A percentile compares a stretch with the other conserved stretches of the same genome.
Conservation (phyloP, 2,888 invertebrate genomes). For the Agonopterix arenella region DNA sequence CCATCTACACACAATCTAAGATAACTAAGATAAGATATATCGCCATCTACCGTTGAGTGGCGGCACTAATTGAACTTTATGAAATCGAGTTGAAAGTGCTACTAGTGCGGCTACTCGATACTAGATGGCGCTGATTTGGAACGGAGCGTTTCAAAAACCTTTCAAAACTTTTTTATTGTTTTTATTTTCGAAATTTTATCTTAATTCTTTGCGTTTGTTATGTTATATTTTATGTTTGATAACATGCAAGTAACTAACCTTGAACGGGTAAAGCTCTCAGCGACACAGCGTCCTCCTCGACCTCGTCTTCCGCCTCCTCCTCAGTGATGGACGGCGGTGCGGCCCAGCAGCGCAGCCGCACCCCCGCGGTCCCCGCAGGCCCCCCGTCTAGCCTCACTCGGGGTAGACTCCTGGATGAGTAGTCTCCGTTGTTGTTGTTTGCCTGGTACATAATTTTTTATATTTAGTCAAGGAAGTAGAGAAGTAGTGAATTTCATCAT, state of each 20-base stretch:
- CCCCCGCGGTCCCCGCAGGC: constrained; percentile 77
- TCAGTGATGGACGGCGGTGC: constrained; percentile 82
- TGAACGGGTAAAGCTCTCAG: constrained; percentile 78
- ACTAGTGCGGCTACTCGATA: constrained; percentile 1
- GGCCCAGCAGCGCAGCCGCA: constrained; percentile 76
- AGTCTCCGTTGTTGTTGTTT: constrained; percentile 60
- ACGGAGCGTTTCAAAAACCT: not conserved
- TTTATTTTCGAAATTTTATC: too few species aligned
- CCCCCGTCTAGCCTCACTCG: constrained; percentile 84
- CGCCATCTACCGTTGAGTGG: constrained; percentile 34
- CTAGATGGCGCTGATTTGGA: constrained; percentile 12
- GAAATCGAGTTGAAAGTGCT: not conserved
- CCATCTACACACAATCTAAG: too few species aligned
- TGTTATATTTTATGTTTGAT: not conserved
- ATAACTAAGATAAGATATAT: not conserved
- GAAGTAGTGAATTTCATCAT: too few species aligned
- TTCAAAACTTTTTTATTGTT: too few species aligned
- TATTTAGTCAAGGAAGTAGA: too few species aligned
- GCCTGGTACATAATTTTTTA: constrained; percentile 27
- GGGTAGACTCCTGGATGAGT: constrained; percentile 71
- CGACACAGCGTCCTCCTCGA: constrained; percentile 80
- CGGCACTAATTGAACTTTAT: not conserved
- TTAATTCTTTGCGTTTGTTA: not conserved
- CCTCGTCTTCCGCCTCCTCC: constrained; percentile 79
- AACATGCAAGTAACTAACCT: constrained; percentile 60